Evolutionary conservation across 2,113 vertebrate genomes (phyloP).

Genomic region (Myocastor coypus): DNA sequence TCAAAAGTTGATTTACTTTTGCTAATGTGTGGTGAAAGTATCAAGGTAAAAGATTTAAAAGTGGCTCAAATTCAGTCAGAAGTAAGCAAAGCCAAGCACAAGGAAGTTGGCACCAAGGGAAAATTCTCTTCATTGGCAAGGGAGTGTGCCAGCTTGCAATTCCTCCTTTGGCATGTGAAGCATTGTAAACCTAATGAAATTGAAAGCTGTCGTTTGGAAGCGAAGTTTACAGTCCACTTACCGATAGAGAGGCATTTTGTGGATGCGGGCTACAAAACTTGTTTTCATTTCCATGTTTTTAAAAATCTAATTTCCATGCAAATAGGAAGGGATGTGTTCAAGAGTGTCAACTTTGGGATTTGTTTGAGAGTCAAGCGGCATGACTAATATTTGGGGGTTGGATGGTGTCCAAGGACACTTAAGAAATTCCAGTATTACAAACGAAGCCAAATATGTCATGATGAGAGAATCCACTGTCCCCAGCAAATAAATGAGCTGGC

Average conservation of each 20-base stretch:
- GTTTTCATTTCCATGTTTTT: constrained; percentile 67
- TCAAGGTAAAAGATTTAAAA: neutral
- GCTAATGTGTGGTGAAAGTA: neutral
- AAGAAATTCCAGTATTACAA: constrained; percentile 71
- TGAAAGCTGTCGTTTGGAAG: constrained; percentile 33
- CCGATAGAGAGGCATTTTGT: constrained; percentile 47
- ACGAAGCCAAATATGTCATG: constrained; percentile 63
- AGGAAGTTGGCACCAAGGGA: neutral
- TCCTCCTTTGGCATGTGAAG: neutral
- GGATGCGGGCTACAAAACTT: constrained; percentile 61
- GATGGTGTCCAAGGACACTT: constrained; percentile 70
- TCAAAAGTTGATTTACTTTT: constrained; percentile 37
- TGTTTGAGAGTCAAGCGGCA: neutral
- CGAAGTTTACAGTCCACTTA: constrained; percentile 64
- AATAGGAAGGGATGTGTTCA: constrained; percentile 59
- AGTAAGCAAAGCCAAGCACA: neutral
- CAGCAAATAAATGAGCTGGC: constrained; percentile 66
- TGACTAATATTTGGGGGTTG: constrained; percentile 72
- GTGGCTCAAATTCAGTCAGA: neutral
- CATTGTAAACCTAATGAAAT: neutral
- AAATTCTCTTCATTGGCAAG: accelerated
- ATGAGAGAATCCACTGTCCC: constrained; percentile 65
- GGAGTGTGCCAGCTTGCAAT: neutral
- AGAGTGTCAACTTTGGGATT: constrained; percentile 1
- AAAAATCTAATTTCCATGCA: constrained; percentile 77